Base-by-base conservation (phyloP, 2,797 vertebrate species). In the Coccyzus lansbergi region DNA sequence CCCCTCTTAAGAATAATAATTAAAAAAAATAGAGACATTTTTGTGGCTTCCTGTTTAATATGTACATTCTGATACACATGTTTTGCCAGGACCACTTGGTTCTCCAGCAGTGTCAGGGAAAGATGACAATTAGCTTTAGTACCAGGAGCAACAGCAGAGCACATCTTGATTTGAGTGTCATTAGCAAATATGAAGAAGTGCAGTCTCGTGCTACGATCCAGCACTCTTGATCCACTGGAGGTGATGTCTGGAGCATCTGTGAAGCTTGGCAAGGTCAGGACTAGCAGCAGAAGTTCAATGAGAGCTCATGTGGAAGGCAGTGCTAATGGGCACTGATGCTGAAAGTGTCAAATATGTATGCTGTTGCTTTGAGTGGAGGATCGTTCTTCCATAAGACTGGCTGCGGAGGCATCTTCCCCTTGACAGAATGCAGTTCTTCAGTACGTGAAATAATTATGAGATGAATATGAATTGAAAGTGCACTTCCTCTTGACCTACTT, bases 401-500 rank as follows among this genome's bases (percentile, higher is more conserved):
- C 68, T 87, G 82, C 84, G 48, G 68, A 92, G 53, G 83, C 64
- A 48, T 64, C 82, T 56, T 82, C 56, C 87, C 77, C 85, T 64
- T 64, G 89, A 96, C 92, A 91, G 77, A 90, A 81, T 17, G 79
- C 80, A 77, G 46, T n/a, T 93, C 83, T 92, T 91, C 85, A 75
- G 92, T 75, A 94, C 21, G 83, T 97, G 95, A 97, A 98, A 95
- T 91, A 93, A 97, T 97, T 93, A 96, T 94, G 96, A 94, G 94
- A 69, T 82, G 88, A 94, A 96, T 74, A 72, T 90, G 88, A 96
- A 93, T 55, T 95, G 94, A 95, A 90, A 95, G 90, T 84, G 88
- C 70, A 71, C 93, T 96, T 97, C 94, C 95, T 97, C 90, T 83
- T 96, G 96, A 96, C 97, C 96, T 91, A 96, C 92, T 98, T 98